Base-by-base conservation (phyloP, 2,888 invertebrate species). In the Stenoptilia bipunctidactyla region DNA sequence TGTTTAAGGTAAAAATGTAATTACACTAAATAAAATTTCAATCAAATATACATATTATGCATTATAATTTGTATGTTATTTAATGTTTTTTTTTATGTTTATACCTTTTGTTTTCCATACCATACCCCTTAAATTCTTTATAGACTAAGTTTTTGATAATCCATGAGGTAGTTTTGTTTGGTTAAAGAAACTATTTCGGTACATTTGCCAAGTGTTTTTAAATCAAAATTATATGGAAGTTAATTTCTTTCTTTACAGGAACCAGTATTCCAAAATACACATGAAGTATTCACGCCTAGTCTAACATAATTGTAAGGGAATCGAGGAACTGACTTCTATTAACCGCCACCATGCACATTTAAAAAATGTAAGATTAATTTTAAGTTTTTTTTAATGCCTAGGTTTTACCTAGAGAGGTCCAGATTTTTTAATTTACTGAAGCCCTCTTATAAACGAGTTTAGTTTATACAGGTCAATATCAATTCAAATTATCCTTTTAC, bases 261-360 rank as follows among this genome's bases (percentile, higher is more conserved):
- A 70, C 68, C 79, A 75, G 82, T 79, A 71, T 80, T 72, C 83
- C 83, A 72, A 82, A 83, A 77, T 83, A 83, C 70, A 82, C 82
- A 66, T 83, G 82, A 82, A 77, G 79, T 80, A 61, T 70, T 67
- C 57, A 61, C 71, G 58, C 57, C 66, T 80, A 80, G 72, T 72
- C 66, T 79, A 67, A 59, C 58, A 57, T 73, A 63, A 69, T 67
- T 69, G 57, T 82, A 82, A 79, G 79, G 70, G 71, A 74, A 79
- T 74, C 58, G 61, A 66, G 68, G 63, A 70, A 71, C 66, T 67
- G 74, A 70, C 65, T 69, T 67, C 67, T 61, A 61, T 65, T 61
- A 62, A 65, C 67, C 68, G 68, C 62, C 72, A 69, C 56, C 67
- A 61, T 60, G 56, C 61, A 63, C 62, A 58, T 58, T 58, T 60